These are phyloP conservation scores for Antheraea assamensis DNA, from an alignment of 2,888 invertebrate species.

Conservation along the genomic window DNA sequence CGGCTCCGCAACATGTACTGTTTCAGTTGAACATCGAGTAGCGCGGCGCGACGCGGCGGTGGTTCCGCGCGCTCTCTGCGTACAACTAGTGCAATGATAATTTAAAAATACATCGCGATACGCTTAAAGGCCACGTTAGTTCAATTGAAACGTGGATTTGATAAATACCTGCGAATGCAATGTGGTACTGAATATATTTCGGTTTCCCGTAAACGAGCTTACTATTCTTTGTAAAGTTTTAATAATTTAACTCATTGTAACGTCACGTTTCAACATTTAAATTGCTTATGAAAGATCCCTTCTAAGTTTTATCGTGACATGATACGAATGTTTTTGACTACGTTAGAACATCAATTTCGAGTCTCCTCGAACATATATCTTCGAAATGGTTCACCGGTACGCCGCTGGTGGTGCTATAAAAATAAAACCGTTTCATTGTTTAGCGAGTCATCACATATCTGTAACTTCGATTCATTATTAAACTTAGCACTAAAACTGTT, in stretches of 20 bases:
- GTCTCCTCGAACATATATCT: not conserved
- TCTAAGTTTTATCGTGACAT: not conserved
- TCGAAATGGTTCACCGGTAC: not conserved
- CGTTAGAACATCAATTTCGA: not conserved
- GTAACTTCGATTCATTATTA: not conserved
- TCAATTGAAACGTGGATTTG: slow-evolving; percentile 18
- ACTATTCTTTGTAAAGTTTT: not conserved
- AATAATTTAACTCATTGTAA: not conserved
- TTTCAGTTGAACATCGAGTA: not conserved
- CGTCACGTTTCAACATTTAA: not conserved
- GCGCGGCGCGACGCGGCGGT: not conserved
- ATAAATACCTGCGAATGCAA: slow-evolving; percentile 15
- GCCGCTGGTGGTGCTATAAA: not conserved
- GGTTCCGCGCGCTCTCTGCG: slow-evolving; percentile 17
- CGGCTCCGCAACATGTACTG: no score
- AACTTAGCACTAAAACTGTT: no score
- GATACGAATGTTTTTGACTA: no score
- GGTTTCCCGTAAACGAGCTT: not conserved
- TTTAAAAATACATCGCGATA: slow-evolving; percentile 24
- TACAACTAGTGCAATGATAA: slow-evolving; percentile 23
- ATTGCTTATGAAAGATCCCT: not conserved
- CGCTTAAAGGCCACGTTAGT: slow-evolving; percentile 22
- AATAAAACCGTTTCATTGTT: not conserved
- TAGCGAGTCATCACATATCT: not conserved
- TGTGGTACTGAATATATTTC: not conserved